phyloP scores from a whole-genome alignment of 1,140 invertebrate genomes.

The Gyrodactylus salaris region DNA sequence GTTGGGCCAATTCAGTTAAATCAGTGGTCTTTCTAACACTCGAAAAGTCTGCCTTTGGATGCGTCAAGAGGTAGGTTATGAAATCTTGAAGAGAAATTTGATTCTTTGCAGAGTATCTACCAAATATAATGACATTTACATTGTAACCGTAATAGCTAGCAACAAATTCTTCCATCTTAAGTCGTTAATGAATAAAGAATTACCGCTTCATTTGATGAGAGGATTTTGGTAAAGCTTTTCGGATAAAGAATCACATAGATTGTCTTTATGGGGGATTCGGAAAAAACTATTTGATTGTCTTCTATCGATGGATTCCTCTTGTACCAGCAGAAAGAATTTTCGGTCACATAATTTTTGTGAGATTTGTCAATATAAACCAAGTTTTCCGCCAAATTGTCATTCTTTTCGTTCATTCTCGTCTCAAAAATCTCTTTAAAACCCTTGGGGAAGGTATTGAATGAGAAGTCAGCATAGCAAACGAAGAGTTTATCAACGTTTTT shows the following conservation, averaged over 20 bases:
- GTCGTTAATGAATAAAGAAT: not conserved
- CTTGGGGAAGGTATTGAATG: not conserved
- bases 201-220: not conserved
- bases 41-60: not conserved
- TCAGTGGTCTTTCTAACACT: not conserved
- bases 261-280: not conserved
- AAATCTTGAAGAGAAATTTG: not conserved
- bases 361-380: not conserved
- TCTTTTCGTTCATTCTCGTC: not conserved
- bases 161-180: not conserved
- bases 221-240: not conserved
- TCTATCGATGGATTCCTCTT: not conserved
- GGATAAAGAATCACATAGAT: not conserved
- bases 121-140: not conserved
- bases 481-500: not conserved
- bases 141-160: not conserved
- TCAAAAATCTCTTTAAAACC: not conserved
- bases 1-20: not conserved
- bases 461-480: not conserved
- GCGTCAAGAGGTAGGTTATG: not conserved
- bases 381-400: not conserved
- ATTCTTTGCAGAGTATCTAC: not conserved
- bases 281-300: not conserved
- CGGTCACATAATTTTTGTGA: not conserved
- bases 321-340: not conserved